phyloP scores from a whole-genome alignment of 2,113 vertebrate genomes.

The Cathartes aura region DNA sequence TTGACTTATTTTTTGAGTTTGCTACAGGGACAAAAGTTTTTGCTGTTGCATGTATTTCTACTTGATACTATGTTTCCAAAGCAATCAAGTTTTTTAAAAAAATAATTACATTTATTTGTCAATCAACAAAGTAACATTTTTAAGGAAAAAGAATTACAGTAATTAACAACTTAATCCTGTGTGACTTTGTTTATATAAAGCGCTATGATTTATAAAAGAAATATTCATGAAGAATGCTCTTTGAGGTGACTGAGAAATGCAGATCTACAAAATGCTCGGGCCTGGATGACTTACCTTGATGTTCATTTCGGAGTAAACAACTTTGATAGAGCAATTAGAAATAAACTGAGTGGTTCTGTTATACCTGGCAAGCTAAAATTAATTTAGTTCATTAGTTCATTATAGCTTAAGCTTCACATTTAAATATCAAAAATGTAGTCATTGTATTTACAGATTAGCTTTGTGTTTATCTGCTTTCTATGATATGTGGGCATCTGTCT shows the following conservation, averaged over 20 bases:
- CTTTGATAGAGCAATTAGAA: constrained; percentile 16
- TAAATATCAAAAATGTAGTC: constrained; percentile 45
- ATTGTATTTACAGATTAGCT: constrained; percentile 33
- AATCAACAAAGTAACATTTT: not conserved
- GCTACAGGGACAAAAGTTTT: not conserved
- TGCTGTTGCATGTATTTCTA: not conserved
- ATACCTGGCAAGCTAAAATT: constrained; percentile 6
- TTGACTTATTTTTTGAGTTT: not conserved
- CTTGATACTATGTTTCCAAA: not conserved
- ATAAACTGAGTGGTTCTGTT: constrained; percentile 1
- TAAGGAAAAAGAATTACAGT: not conserved
- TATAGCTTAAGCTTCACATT: constrained; percentile 12
- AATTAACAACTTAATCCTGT: not conserved
- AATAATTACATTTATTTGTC: not conserved
- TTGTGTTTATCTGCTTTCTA: constrained; percentile 17
- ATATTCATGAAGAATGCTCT: not conserved
- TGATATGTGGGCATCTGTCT: constrained; percentile 37
- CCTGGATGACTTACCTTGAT: not conserved
- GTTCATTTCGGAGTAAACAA: not conserved
- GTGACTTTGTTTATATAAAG: not conserved
- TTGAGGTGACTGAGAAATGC: not conserved
- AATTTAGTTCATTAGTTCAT: not conserved
- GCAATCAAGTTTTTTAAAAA: not conserved
- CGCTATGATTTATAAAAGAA: not conserved
- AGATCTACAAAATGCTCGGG: not conserved